Evolutionary conservation across 2,797 vertebrate species (phyloP), one percentile per base, ranked within the genome.

Genomic region (Hydrolagus colliei): DNA sequence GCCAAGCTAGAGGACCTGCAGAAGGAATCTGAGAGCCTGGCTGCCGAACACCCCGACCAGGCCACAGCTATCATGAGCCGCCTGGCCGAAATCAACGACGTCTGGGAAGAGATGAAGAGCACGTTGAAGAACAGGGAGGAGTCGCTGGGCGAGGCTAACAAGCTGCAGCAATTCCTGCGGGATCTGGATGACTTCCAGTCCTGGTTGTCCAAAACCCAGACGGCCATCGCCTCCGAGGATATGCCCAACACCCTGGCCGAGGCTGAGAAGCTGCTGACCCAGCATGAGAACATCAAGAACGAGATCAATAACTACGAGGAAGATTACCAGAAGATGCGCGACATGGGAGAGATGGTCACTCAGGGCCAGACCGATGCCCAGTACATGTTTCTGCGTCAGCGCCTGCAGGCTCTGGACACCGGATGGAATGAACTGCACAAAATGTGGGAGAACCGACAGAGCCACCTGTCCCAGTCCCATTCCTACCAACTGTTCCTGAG

Each of bases 391-490:
- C 92, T 99, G 20, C 93, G 96, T 4, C 98, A 99, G 90, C 92
- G 98, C 87, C 94, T 99, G 0, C 97, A 99, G 90, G 98, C 98
- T 67, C 92, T 99, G 71, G 97, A 99, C 91, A 99, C 97, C 0
- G 97, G 98, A 86, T 99, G 98, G 97, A 98, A 98, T 0, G 98
- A 99, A 91, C 96, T 99, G 35, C 97, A 98, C 93, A 98, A 97
- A 91, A 99, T 99, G 98, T 99, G 98, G 98, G 98, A 98, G 92
- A 99, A 99, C 90, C 94, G 98, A 7, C 97, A 99, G 90, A 98
- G 93, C 89, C 96, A 98, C 73, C 95, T 99, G 87, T 97, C 97
- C 0, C 98, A 99, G 91, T 98, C 97, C 0, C 97, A 99, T n/a
- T 96, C 96, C 7, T 96, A 99, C 91, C 98, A 99, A 92, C 93